Conservation (phyloP, 2,888 invertebrate species). For the Trissonchulus latispiculum region DNA sequence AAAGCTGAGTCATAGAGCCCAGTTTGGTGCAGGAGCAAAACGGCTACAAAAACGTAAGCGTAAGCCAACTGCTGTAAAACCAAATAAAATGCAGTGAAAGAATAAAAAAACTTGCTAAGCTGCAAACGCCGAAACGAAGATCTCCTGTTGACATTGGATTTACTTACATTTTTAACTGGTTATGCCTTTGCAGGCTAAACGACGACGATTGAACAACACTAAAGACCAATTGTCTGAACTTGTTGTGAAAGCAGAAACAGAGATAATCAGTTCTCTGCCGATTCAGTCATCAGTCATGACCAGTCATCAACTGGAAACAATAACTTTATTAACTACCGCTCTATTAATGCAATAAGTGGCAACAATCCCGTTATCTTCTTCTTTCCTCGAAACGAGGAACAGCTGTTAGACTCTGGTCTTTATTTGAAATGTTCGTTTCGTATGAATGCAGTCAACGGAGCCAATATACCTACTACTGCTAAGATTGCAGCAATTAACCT, state of each 20-base stretch:
- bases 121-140: no score
- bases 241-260: background rate
- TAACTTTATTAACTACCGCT: no score
- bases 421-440: background rate
- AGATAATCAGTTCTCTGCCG: background rate
- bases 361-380: no score
- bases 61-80: no score
- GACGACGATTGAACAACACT: background rate
- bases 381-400: constrained; percentile 7
- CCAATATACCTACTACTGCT: background rate
- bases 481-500: no score
- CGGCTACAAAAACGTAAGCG: no score
- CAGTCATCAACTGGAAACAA: background rate
- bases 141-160: no score
- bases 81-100: no score
- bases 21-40: no score
- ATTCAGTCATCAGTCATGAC: background rate
- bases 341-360: no score
- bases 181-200: background rate
- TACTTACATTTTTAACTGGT: background rate
- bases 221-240: background rate
- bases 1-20: no score
- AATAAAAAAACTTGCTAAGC: no score
- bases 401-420: background rate
- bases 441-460: background rate